Evolutionary conservation across 2,888 invertebrate species (phyloP).

Genomic region (Strigamia maritima): DNA sequence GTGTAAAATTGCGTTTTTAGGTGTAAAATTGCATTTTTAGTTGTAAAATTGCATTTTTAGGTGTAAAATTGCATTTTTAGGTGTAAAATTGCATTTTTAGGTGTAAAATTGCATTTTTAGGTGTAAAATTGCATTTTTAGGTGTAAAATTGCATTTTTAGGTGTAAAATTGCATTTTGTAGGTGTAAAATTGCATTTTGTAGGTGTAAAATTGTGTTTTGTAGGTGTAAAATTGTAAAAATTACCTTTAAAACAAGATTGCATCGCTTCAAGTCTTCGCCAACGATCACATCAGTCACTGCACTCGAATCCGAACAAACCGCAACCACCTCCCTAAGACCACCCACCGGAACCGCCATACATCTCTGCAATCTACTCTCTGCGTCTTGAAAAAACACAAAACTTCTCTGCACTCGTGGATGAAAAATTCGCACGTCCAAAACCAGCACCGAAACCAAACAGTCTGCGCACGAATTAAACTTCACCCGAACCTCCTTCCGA

Average conservation of each 20-base stretch:
- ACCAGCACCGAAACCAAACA: not conserved
- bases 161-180: no score
- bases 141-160: no score
- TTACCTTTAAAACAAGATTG: not conserved
- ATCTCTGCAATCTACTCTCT: not conserved
- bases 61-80: no score
- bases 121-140: no score
- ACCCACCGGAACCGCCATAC: not conserved
- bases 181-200: no score
- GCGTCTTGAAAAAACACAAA: not conserved
- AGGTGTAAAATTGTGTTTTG: no score
- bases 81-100: no score
- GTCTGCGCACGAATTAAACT: not conserved
- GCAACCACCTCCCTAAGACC: not conserved
- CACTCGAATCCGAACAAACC: not conserved
- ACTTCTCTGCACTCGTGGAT: not conserved
- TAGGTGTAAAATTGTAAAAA: no score
- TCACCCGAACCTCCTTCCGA: not conserved
- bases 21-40: no score
- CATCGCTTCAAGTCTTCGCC: not conserved
- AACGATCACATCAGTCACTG: not conserved
- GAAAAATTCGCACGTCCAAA: not conserved
- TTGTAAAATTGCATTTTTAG: no score
- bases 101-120: no score
- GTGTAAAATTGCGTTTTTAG: no score